These are phyloP conservation scores for Drosophila pseudotalamancana DNA, from an alignment of 2,888 invertebrate species.

Conservation along the genomic window DNA sequence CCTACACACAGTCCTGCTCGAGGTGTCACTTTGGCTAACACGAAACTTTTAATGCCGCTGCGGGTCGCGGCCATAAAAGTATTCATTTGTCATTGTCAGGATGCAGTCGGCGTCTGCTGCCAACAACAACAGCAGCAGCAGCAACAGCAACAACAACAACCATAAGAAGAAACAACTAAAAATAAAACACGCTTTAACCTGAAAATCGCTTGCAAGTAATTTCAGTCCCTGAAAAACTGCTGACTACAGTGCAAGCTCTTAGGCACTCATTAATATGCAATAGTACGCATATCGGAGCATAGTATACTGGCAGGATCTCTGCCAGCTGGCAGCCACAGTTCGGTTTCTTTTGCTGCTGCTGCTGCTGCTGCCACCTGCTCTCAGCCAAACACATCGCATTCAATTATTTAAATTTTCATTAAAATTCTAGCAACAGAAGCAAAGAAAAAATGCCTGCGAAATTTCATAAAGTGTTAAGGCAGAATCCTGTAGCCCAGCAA, in stretches of 20 bases:
- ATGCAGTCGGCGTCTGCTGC: constrained; percentile 54
- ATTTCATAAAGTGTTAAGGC: constrained; percentile 71
- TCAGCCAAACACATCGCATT: constrained; percentile 42
- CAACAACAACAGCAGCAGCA: constrained; percentile 15
- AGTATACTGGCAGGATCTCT: constrained; percentile 11
- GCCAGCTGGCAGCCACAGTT: constrained; percentile 39
- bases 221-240: constrained; percentile 44
- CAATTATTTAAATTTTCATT: constrained; percentile 80
- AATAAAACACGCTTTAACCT: constrained; percentile 56
- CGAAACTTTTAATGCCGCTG: constrained; percentile 72
- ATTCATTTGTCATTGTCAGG: constrained; percentile 81
- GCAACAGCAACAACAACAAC: not conserved
- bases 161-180: not conserved
- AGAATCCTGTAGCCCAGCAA: constrained; percentile 24
- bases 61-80: constrained; percentile 77
- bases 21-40: constrained; percentile 73
- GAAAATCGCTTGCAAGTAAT: constrained; percentile 42
- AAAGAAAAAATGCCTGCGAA: constrained; percentile 29
- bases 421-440: constrained; percentile 52
- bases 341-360: no score
- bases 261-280: constrained; percentile 77
- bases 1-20: constrained; percentile 35
- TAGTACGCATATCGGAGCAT: constrained; percentile 27
- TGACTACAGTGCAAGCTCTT: constrained; percentile 34
- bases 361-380: constrained; percentile 24